Conservation (phyloP, 1,140 invertebrate genomes). For the Drosophila prosaltans region DNA sequence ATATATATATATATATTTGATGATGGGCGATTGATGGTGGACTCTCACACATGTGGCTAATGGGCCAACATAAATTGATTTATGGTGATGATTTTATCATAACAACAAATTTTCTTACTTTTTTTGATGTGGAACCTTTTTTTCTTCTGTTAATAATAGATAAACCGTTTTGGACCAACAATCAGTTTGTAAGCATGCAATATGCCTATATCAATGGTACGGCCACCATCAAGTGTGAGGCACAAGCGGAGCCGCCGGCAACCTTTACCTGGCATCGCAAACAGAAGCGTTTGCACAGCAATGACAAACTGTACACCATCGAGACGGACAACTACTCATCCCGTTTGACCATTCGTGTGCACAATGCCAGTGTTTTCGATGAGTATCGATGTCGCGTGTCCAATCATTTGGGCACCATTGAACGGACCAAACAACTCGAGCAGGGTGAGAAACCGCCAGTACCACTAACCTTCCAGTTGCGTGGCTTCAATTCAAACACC, state of each 20-base stretch:
- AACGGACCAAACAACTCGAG: slow-evolving; percentile 83
- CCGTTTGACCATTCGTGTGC: slow-evolving; percentile 83
- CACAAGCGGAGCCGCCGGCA: slow-evolving; percentile 85
- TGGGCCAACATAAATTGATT: slow-evolving; percentile 64
- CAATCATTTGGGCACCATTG: slow-evolving; percentile 84
- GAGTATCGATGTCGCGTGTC: slow-evolving; percentile 84
- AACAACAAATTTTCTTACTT: slow-evolving; percentile 5
- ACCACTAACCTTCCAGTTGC: slow-evolving; percentile 78
- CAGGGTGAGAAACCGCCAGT: slow-evolving; percentile 84
- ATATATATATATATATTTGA: slow-evolving; percentile 19
- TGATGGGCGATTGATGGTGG: slow-evolving; percentile 29
- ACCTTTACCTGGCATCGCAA: slow-evolving; percentile 85
- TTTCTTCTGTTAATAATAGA: slow-evolving; percentile 63
- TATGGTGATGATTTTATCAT: slow-evolving; percentile 62
- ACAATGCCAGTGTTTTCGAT: slow-evolving; percentile 83
- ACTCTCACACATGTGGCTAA: slow-evolving; percentile 62
- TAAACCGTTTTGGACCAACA: slow-evolving; percentile 82
- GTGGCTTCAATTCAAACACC: slow-evolving; percentile 81
- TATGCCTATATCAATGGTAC: slow-evolving; percentile 84
- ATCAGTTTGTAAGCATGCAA: slow-evolving; percentile 65
- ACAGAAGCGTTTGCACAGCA: slow-evolving; percentile 74
- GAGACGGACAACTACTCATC: slow-evolving; percentile 80
- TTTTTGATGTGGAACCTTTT: background rate
- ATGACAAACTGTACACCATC: slow-evolving; percentile 65
- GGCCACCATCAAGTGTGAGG: slow-evolving; percentile 85